A percentile compares a stretch with the other conserved stretches of the same genome.
Evolutionary conservation across 2,113 vertebrate species (phyloP).

Genomic region (Sakesphorus luctuosus): DNA sequence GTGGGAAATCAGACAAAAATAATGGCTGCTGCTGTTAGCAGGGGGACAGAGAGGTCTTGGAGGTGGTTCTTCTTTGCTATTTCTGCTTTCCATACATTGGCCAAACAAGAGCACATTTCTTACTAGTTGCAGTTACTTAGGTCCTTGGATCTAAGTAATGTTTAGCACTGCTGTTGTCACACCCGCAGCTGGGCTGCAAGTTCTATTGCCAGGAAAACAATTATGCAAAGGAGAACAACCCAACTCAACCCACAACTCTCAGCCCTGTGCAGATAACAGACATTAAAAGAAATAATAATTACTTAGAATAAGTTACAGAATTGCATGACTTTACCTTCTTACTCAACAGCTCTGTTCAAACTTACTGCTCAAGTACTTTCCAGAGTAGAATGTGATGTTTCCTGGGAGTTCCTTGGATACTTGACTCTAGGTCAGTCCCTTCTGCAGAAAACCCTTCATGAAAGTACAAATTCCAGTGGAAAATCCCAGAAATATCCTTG

Average conservation of each 20-base stretch:
- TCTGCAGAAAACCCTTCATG: constrained; percentile 7
- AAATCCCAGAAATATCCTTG: constrained; percentile 28
- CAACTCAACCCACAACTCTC: neutral
- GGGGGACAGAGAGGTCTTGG: neutral
- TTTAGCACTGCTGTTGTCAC: neutral
- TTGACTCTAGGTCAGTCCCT: neutral
- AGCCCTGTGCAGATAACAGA: neutral
- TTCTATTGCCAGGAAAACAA: neutral
- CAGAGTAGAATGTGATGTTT: neutral
- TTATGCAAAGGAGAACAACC: neutral
- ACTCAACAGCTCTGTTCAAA: neutral
- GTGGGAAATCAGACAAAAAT: neutral
- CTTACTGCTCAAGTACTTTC: neutral
- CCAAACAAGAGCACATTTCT: neutral
- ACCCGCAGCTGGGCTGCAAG: neutral
- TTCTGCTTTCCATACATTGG: neutral
- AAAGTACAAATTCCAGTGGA: constrained; percentile 35
- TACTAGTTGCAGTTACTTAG: neutral
- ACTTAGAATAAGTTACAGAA: neutral
- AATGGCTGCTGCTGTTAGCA: neutral
- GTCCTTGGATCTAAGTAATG: neutral
- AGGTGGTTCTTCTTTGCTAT: neutral
- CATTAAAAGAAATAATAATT: neutral
- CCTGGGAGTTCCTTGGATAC: neutral
- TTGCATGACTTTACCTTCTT: neutral